Evolutionary conservation across 2,797 vertebrate genomes (phyloP).

Genomic region (Streptopelia turtur): DNA sequence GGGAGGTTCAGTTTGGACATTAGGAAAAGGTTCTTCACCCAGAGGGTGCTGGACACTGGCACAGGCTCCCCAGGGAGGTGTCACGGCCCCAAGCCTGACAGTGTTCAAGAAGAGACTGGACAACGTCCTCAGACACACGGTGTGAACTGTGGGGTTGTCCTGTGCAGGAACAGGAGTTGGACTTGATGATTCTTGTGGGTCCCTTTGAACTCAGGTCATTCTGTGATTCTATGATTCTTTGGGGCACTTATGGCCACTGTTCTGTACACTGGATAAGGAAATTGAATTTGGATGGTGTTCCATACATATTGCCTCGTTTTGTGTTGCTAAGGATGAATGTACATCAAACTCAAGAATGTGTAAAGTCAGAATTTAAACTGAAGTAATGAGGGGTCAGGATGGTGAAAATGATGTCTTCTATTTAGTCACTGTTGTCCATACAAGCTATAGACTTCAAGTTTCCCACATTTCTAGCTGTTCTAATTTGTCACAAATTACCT

Average conservation of each 20-base stretch:
- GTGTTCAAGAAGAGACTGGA: too few relatives aligned
- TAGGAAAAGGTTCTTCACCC: too few relatives aligned
- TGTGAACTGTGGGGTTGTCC: too few relatives aligned
- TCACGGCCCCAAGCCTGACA: too few relatives aligned
- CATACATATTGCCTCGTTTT: accelerated
- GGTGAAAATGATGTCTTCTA: background rate
- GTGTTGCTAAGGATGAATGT: background rate
- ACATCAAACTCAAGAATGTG: background rate
- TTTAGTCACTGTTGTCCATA: background rate
- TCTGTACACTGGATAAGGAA: background rate
- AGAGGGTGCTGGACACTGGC: too few relatives aligned
- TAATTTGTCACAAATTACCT: background rate
- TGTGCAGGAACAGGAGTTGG: too few relatives aligned
- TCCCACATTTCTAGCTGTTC: background rate
- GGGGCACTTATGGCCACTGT: background rate
- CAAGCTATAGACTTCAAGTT: background rate
- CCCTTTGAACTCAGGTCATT: too few relatives aligned
- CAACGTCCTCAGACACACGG: too few relatives aligned
- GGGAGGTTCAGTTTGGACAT: too few relatives aligned
- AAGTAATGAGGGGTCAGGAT: background rate
- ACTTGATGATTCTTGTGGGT: too few relatives aligned
- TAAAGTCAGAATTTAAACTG: background rate
- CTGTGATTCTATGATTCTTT: too few relatives aligned
- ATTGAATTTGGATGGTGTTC: background rate
- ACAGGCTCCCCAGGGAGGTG: too few relatives aligned